Conservation (phyloP, 2,888 invertebrate species). For the Apoderus coryli region DNA sequence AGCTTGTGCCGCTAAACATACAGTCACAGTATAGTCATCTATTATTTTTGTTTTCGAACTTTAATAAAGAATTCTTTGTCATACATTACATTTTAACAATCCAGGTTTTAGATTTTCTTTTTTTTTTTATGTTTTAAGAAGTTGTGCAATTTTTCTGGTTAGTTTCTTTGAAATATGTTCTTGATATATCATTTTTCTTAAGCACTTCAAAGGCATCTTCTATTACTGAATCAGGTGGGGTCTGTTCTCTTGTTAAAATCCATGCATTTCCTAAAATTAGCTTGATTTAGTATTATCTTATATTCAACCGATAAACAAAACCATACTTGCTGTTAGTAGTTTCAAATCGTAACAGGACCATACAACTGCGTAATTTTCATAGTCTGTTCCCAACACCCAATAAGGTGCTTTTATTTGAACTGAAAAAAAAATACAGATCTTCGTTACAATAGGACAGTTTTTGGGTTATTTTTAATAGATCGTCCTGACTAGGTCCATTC, state of each 20-base stretch:
- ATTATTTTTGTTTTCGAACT: too few species aligned
- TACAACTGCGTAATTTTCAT: constrained; percentile 43
- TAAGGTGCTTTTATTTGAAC: constrained; percentile 40
- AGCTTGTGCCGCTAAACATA: too few species aligned
- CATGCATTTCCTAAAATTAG: constrained; percentile 34
- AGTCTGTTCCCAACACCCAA: constrained; percentile 52
- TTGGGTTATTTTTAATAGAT: too few species aligned
- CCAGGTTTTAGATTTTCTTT: too few species aligned
- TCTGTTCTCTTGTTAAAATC: constrained; percentile 48
- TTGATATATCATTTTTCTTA: constrained; percentile 42
- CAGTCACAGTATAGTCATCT: too few species aligned
- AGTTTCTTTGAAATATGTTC: constrained; percentile 43
- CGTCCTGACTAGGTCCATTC: too few species aligned
- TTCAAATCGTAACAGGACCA: constrained; percentile 46
- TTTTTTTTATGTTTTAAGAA: too few species aligned
- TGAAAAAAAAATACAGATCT: constrained; percentile 27
- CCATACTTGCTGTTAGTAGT: constrained; percentile 40
- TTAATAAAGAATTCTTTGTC: too few species aligned
- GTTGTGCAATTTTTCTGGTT: constrained; percentile 45
- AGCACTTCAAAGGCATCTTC: constrained; percentile 43
- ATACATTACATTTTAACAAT: too few species aligned
- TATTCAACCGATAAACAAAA: too few species aligned
- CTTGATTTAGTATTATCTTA: constrained; percentile 23
- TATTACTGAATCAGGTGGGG: constrained; percentile 40
- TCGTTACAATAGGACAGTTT: too few species aligned